Base-by-base conservation (phyloP, 2,888 invertebrate species). In the Torymus auratus region DNA sequence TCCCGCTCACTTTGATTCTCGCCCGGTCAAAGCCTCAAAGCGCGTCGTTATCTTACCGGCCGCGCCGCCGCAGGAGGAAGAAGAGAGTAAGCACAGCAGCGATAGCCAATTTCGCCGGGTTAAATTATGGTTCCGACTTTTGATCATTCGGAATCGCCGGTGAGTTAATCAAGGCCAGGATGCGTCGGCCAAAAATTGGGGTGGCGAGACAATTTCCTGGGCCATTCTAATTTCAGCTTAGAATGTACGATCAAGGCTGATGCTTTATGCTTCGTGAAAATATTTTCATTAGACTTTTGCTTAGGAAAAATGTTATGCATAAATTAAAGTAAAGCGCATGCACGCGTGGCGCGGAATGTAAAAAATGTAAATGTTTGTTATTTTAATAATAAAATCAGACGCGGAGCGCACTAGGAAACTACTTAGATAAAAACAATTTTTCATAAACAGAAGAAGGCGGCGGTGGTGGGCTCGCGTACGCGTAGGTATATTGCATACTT, bases 11-110 rank as follows among this genome's bases (percentile, higher is more conserved):
- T 68, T 56, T 58, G 20, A 67, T 74, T 78, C 87, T 83, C 28
- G 28, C 28, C 81, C 79, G 83, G 78, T 84, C 85, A 86, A 85
- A 86, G 86, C 85, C 85, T 88, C 88, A 88, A 88, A 88, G 88
- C 87, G 88, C 87, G 86, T 86, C 87, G 85, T 86, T 88, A 86
- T 87, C 88, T 87, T 86, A 86, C 81, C 79, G 84, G 78, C 74
- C n/a, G 13, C 50, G 13, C 50, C 76, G 72, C 67, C 77, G 56
- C 73, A 53, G 72, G 81, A 2, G 28, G 28, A 28, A 28, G 28
- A 28, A 28, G 28, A 77, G 64, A 78, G 68, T 61, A 56, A 13
- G 50, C 20, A 20, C 20, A 20, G 20, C 41, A 58, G 60, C 68
- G 68, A 80, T 76, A 73, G 78, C 60, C 82, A 80, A 79, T 82